Evolutionary conservation across 2,797 vertebrate species (phyloP), one percentile per base, ranked within the genome.

Genomic region (Cheracebus regulus): DNA sequence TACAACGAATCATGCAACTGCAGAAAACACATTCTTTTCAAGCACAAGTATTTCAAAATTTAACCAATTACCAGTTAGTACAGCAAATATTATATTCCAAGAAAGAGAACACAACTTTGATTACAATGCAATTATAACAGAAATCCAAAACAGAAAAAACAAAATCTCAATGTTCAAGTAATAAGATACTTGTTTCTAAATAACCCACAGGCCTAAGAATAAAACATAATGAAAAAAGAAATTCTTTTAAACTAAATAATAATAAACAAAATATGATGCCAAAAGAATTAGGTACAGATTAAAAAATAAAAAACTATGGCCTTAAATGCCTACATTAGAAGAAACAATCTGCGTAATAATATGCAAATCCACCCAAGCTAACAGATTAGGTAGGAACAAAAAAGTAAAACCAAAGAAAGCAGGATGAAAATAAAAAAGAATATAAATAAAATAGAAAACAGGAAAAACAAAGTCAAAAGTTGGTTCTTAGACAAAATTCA

Each of bases 141-240:
- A 95, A 95, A 92, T 41, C 19, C 9, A 11, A 33, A 93, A 81
- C 7, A 73, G 72, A 88, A 78, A 92, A 55, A 3, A 36, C 88
- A 93, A 55, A 96, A 94, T 46, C 30, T 28, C 87, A 26, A 90
- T 39, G 15, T 92, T 78, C 22, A 88, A 81, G 55, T 46, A 76
- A 55, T 85, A 91, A 90, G 19, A 73, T 72, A 2, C 84, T 93
- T 87, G 70, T 33, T 80, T 80, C 70, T 93, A 97, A 92, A 64
- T 88, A 94, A 80, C 7, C 61, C 22, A 87, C 5, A 81, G 13
- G 4, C 17, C 39, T 87, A 94, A 81, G 55, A 81, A 81, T 67
- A 84, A 92, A 48, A 55, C 76, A 39, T 50, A 93, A 88, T 46
- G 5, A 93, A 92, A 86, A 96, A 41, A 67, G 26, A 67, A 89